These are phyloP conservation scores for Steinernema hermaphroditum DNA, from an alignment of 2,888 invertebrate genomes.

Conservation along the genomic window DNA sequence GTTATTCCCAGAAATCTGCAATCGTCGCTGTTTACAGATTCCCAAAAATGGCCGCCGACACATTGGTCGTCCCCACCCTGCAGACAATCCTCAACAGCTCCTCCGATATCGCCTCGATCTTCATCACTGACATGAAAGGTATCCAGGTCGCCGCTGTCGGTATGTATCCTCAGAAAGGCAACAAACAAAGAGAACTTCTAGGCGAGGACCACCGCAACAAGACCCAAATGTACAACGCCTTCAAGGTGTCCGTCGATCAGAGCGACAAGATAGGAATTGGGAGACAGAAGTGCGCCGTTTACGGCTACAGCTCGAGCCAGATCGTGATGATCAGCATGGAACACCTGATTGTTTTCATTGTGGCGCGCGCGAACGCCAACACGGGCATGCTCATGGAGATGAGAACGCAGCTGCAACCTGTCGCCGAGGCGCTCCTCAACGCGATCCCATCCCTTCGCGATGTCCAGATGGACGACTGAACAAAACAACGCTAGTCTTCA, in stretches of 20 bases:
- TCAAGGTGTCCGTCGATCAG: slow-evolving; percentile 40
- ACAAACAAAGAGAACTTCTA: background rate
- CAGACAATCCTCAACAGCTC: background rate
- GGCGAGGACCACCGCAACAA: slow-evolving; percentile 45
- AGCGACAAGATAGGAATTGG: slow-evolving; percentile 44
- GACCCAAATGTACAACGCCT: slow-evolving; percentile 40
- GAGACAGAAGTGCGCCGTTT: slow-evolving; percentile 45
- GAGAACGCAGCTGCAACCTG: slow-evolving; percentile 38
- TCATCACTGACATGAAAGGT: slow-evolving; percentile 13
- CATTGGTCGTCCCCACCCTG: background rate
- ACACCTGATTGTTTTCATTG: slow-evolving; percentile 42
- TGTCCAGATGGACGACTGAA: background rate
- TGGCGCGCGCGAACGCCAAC: slow-evolving; percentile 43
- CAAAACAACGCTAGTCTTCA: background rate
- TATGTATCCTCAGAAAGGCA: background rate
- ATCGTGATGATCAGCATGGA: slow-evolving; percentile 37
- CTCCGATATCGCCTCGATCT: background rate
- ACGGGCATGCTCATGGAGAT: slow-evolving; percentile 39
- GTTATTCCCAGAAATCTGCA: no score
- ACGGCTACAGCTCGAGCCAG: slow-evolving; percentile 45
- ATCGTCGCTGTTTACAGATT: background rate
- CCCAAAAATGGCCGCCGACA: background rate
- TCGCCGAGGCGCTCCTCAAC: slow-evolving; percentile 32
- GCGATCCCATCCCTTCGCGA: background rate
- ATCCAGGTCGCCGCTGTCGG: background rate